Evolutionary conservation across 2,113 vertebrate species (phyloP).

Genomic region (Rousettus leschenaultii): DNA sequence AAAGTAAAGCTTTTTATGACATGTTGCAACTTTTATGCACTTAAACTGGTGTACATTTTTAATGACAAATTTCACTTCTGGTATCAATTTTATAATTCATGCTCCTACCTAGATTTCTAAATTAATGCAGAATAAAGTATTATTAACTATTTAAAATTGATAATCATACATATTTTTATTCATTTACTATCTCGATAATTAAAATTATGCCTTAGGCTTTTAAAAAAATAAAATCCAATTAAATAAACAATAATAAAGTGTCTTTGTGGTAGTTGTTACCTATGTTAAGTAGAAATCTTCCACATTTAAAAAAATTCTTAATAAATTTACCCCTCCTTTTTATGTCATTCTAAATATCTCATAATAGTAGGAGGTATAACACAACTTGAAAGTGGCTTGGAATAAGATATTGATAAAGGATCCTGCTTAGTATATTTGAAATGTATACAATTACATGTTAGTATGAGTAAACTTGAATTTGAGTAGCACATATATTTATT

Average conservation of each 20-base stretch:
- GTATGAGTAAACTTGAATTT: background rate
- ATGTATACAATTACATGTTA: background rate
- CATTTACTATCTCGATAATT: background rate
- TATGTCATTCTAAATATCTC: background rate
- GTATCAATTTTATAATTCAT: background rate
- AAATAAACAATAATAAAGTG: background rate
- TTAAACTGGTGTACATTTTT: background rate
- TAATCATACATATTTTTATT: background rate
- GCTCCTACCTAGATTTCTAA: background rate
- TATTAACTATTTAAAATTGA: background rate
- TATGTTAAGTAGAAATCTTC: background rate
- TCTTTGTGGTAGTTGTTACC: background rate
- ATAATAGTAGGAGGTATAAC: background rate
- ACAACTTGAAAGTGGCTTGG: background rate
- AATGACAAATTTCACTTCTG: background rate
- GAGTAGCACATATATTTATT: background rate
- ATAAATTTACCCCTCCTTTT: background rate
- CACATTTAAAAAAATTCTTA: background rate
- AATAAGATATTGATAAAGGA: background rate
- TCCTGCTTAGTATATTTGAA: background rate
- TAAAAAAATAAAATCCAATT: background rate
- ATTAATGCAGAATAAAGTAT: background rate
- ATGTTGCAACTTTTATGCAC: background rate
- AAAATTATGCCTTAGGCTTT: background rate
- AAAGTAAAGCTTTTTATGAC: background rate